Base-by-base conservation (phyloP, 2,888 invertebrate species). In the Chalcosyrphus nemorum region DNA sequence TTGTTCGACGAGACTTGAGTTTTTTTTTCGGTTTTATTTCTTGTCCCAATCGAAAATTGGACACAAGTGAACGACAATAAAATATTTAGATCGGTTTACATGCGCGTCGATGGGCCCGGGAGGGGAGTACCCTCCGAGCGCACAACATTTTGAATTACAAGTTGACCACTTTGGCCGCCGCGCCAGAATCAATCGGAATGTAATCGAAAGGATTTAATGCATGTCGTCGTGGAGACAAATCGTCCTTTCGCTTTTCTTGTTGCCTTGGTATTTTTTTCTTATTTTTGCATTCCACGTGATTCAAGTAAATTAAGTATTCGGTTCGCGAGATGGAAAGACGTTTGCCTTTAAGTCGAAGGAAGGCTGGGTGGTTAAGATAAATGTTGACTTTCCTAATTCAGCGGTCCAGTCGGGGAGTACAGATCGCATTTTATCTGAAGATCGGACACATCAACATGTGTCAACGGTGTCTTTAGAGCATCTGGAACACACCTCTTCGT, bases 11-110 rank as follows among this genome's bases (percentile, higher is more conserved):
- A 68, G 78, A 54, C 63, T 75, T 43, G 77, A 4, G 29, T 65
- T 13, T 57, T 70, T 71, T 19, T 59, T 66, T 74, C 43, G 71
- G n/a, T 59, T 76, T 81, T 76, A 63, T 84, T 57, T 74, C 74
- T 63, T 84, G 78, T 80, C 50, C 9, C 68, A 80, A 65, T 84
- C 65, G 84, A 84, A 84, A 78, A 84, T 84, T 84, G 84, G 65
- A 80, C 84, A 80, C 84, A 84, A 80, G 78, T 84, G 78, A 84
- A 68, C 84, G 84, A 84, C 84, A 84, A 84, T 84, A 84, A 84
- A 84, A 84, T 84, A 86, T 86, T 86, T 86, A 86, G 86, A 86
- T 86, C 86, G 74, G 82, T 75, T 86, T 86, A 86, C 86, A 86
- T 86, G 54, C 56, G 76, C 65, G 45, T 43, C 66, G 17, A 71